phyloP scores from a whole-genome alignment of 2,113 vertebrate genomes.

The Cynoglossus semilaevis region DNA sequence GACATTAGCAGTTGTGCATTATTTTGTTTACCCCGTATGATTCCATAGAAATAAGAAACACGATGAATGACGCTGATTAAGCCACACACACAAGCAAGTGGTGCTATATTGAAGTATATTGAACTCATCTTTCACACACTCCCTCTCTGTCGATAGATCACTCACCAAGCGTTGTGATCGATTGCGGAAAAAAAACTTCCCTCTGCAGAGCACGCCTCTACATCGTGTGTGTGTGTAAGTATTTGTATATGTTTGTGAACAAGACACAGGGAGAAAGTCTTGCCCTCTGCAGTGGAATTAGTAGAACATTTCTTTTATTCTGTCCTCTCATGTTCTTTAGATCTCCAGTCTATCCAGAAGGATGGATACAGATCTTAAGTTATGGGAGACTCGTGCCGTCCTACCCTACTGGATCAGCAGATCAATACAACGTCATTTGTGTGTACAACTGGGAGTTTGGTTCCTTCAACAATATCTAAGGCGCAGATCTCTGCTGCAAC shows the following conservation, averaged over 20 bases:
- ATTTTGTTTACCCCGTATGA: background rate
- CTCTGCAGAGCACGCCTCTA: constrained; percentile 45
- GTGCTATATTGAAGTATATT: constrained; percentile 74
- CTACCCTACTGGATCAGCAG: constrained; percentile 50
- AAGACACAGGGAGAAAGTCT: background rate
- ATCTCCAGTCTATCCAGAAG: constrained; percentile 48
- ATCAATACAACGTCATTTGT: constrained; percentile 60
- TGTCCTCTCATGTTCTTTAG: constrained; percentile 24
- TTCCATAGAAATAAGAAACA: no score
- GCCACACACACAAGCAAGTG: no score
- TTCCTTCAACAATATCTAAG: no score
- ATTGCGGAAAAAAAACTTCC: constrained; percentile 49
- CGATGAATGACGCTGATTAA: no score
- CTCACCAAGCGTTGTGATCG: constrained; percentile 61
- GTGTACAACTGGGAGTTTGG: constrained; percentile 16
- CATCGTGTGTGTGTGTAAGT: constrained; percentile 27
- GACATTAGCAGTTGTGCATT: background rate
- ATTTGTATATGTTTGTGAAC: background rate
- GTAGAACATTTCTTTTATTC: no score
- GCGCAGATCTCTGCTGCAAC: no score
- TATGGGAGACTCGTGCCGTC: constrained; percentile 60
- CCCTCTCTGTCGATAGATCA: constrained; percentile 67
- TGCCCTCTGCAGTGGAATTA: no score
- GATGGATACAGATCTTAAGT: constrained; percentile 63
- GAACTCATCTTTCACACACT: constrained; percentile 70